Evolutionary conservation across 2,888 invertebrate genomes (phyloP).

Genomic region (Phortica okadai): DNA sequence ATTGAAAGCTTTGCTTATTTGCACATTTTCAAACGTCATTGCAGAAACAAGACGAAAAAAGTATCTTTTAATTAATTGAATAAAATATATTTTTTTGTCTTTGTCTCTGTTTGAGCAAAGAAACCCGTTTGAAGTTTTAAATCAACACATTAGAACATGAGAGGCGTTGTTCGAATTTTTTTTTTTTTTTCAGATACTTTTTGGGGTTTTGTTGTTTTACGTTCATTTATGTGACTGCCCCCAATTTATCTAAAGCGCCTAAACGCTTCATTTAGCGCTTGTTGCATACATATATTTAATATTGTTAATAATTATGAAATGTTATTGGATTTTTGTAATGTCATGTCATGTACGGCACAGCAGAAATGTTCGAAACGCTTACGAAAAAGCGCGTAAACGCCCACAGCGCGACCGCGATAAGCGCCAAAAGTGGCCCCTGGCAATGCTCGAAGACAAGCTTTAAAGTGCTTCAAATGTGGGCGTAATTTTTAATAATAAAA

Average conservation of each 20-base stretch:
- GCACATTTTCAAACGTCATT: no score
- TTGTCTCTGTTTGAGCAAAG: not conserved
- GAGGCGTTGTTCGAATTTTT: conserved; percentile 7
- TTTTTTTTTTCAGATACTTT: not conserved
- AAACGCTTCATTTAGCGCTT: conserved; percentile 15
- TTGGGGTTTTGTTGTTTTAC: not conserved
- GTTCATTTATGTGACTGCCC: not conserved
- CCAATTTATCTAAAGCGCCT: conserved; percentile 5
- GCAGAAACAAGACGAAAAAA: not conserved
- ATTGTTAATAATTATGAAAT: not conserved
- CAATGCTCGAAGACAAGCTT: not conserved
- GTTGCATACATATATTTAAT: not conserved
- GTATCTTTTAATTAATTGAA: no score
- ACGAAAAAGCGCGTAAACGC: conserved; percentile 10
- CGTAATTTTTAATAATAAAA: not conserved
- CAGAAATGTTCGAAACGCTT: not conserved
- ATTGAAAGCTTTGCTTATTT: no score
- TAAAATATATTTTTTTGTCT: no score
- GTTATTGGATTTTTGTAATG: not conserved
- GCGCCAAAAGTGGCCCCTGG: not conserved
- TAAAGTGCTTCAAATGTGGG: not conserved
- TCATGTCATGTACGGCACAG: not conserved
- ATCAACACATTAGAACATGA: conserved; percentile 18
- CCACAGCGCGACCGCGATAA: not conserved
- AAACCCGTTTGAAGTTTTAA: not conserved